Conservation (phyloP, 2,888 invertebrate species). For the Amphipoea lucens region DNA sequence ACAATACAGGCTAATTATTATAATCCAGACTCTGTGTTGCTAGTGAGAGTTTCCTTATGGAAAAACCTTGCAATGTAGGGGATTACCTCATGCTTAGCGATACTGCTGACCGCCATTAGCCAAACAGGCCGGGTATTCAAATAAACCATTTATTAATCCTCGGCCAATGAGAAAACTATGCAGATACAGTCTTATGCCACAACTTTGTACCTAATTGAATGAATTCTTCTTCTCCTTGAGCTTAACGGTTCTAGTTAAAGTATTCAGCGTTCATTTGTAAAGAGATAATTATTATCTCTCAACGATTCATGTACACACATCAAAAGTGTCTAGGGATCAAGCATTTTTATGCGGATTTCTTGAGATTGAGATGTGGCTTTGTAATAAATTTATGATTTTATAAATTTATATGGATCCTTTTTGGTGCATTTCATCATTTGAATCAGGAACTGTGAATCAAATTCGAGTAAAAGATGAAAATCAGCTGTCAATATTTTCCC, state of each 20-base stretch:
- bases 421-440: no score
- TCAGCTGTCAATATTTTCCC: no score
- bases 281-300: slow-evolving; percentile 4
- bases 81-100: neutral
- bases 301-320: neutral
- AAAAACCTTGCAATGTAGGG: neutral
- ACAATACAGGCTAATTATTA: no score
- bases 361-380: no score
- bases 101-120: neutral
- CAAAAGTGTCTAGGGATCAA: no score
- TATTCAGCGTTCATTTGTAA: neutral
- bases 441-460: no score
- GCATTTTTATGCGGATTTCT: no score
- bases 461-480: no score
- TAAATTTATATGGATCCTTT: no score
- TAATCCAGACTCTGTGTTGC: neutral
- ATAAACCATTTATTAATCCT: neutral
- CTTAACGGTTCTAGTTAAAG: neutral
- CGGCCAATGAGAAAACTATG: neutral
- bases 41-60: neutral
- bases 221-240: neutral
- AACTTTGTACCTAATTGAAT: neutral
- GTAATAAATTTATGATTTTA: no score
- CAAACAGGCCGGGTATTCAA: neutral
- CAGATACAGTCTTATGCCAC: neutral